Evolutionary conservation across 2,888 invertebrate genomes (phyloP), one percentile per base, ranked within the genome.

Genomic region (Folsomia manolachei): DNA sequence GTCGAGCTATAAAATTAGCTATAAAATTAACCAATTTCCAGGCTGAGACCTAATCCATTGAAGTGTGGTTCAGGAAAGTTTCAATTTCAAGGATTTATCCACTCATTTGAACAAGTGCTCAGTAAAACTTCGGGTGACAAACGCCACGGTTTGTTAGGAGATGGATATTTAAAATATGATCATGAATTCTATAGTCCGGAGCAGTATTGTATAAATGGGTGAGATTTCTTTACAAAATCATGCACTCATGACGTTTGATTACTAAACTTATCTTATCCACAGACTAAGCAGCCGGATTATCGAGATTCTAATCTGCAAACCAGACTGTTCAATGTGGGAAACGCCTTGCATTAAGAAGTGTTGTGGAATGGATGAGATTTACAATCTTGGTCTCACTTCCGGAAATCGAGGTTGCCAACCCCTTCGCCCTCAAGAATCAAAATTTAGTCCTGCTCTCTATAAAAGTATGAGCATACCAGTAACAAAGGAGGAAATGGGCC

Each of bases 321-420:
- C 74, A n/a, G 69, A 71, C 56, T 76, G 76, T 21, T 71, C 69
- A 2, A 69, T 70, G 21, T 70, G 66, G 23, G 71, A 67, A 14
- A 74, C 76, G n/a, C 76, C 76, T 9, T 76, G 76, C 56, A 64
- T 76, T 23, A 63, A 72, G 27, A 76, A 76, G 52, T 76, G 76
- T 65, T 76, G 76, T 63, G 72, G 69, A 7, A 62, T 76, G 14
- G 72, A 74, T 51, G 74, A 74, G 21, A 63, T 72, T 21, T 76
- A 76, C 39, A 74, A 72, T 62, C 63, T 76, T 11, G 76, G 76
- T 1, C 52, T 76, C 9, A 64, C 66, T 19, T 53, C 72, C 1
- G 74, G 74, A 7, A 71, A 62, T 61, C 68, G 76, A 39, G 76
- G 76, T 39, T 76, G 76, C 52, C 66, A 72, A 25, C 70, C 74